Base-by-base conservation (phyloP, 2,888 invertebrate species). In the Acleris cristana region DNA sequence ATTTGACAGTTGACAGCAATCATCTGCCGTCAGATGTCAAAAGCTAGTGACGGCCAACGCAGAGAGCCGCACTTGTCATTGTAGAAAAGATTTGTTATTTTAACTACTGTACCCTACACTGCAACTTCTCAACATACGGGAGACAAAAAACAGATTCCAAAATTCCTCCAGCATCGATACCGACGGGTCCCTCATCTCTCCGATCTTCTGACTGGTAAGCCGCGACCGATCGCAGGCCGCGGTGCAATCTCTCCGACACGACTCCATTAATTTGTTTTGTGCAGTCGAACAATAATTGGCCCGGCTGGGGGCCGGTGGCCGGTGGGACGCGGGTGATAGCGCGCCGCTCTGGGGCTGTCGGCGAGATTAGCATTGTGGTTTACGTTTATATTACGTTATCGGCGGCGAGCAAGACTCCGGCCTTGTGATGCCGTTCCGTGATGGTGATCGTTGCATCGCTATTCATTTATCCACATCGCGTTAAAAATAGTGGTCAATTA, bases 161-260 rank as follows among this genome's bases (percentile, higher is more conserved):
- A 85, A 89, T 89, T 89, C 89, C 88, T 82, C 88, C 89, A 76
- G 88, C 87, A 74, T 84, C 88, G 74, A 82, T 82, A 74, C 83
- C 82, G 76, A 82, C 83, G 76, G 85, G 81, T 74, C 81, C 80
- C 66, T 79, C 84, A 71, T 74, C 79, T 81, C 88, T 88, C 85
- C 87, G 83, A 79, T 81, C 88, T 85, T 79, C 85, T 87, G 81
- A 85, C 83, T 83, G 87, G 89, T 89, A 81, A 76, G 78, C 74
- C 53, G 54, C 34, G 40, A 21, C 4, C 40, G 40, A 40, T 34
- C 34, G 34, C 34, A 16, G 58, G 18, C 45, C 40, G 19, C 19
- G 19, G 19, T 40, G 55, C 40, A 56, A 56, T 40, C 55, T 56
- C 18, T 55, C 52, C 34, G 8, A 23, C 51, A 19, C 40, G 45